Base-by-base conservation (phyloP, 1,140 invertebrate species). In the Lepidurus apus region DNA sequence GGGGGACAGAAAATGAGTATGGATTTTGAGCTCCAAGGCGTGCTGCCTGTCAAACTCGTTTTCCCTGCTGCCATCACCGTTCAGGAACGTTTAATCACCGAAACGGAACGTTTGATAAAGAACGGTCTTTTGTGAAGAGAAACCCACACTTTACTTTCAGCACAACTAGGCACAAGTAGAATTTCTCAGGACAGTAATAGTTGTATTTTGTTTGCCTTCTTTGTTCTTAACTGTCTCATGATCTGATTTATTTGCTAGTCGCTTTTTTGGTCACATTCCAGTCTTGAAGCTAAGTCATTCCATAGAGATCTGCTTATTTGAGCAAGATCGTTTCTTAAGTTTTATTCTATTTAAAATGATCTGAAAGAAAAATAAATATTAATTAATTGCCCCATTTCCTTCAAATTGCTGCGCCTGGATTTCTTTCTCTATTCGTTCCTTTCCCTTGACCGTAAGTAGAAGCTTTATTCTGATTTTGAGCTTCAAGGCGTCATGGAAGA, bases 381-480 rank as follows among this genome's bases (percentile, higher is more conserved):
- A 21, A 17, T 65, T 65, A 7, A 17, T 65, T 1, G 17, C 53
- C 21, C 6, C 21, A 17, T 65, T 21, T 11, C 45, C 45, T 17
- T 17, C 53, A 65, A 65, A 65, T n/a, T n/a, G 10, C 17, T 65
- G 53, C 8, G 6, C 0, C 17, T 4, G 53, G 53, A 65, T 65
- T 65, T 65, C 13, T 17, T 21, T 65, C 6, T 47, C 7, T 21
- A 21, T 65, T 65, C 73, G 21, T 73, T 26, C 10, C 79, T 24
- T 73, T 77, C 26, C 11, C 77, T 76, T 78, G 82, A 78, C 81
- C 80, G 80, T 87, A 85, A 89, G 74, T 85, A 98, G 94, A 99
- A 99, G 93, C 91, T 98, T 83, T 98, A 98, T 87, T 95, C 95
- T 26, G 97, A 99, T 86, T 99, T 99, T 87, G 97, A 99, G 87